These are phyloP conservation scores for Callyntrura guangdongensis DNA, from an alignment of 2,888 invertebrate genomes.

Conservation along the genomic window DNA sequence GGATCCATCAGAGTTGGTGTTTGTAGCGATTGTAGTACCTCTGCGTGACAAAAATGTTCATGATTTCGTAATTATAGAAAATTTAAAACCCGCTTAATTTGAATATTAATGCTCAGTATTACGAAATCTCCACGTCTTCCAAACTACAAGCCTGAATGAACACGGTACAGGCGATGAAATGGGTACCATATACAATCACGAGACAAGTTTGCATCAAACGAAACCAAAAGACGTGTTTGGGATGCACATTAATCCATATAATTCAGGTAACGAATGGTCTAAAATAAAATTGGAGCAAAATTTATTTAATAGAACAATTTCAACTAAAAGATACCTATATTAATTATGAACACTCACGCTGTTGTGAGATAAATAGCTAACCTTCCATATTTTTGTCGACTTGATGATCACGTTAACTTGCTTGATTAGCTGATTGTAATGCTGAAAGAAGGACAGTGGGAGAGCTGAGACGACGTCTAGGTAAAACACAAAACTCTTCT, in stretches of 20 bases:
- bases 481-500: constrained; percentile 61
- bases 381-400: constrained; percentile 72
- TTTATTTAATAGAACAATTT: neutral
- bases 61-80: too few species aligned
- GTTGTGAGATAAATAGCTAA: too few species aligned
- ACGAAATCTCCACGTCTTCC: neutral
- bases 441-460: constrained; percentile 47
- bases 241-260: constrained; percentile 78
- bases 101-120: too few species aligned
- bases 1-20: too few species aligned
- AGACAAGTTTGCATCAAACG: constrained; percentile 72
- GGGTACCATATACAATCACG: constrained; percentile 71
- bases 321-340: neutral
- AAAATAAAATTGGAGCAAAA: neutral
- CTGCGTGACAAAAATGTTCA: too few species aligned
- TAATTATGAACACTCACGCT: too few species aligned
- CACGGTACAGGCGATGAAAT: constrained; percentile 74
- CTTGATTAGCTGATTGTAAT: neutral
- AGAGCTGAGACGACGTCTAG: constrained; percentile 69
- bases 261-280: constrained; percentile 63
- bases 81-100: too few species aligned
- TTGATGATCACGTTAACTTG: constrained; percentile 62
- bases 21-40: too few species aligned
- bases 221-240: constrained; percentile 69
- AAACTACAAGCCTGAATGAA: constrained; percentile 66